phyloP scores from a whole-genome alignment of 2,113 vertebrate genomes.

The Microcebus ravelobensis region DNA sequence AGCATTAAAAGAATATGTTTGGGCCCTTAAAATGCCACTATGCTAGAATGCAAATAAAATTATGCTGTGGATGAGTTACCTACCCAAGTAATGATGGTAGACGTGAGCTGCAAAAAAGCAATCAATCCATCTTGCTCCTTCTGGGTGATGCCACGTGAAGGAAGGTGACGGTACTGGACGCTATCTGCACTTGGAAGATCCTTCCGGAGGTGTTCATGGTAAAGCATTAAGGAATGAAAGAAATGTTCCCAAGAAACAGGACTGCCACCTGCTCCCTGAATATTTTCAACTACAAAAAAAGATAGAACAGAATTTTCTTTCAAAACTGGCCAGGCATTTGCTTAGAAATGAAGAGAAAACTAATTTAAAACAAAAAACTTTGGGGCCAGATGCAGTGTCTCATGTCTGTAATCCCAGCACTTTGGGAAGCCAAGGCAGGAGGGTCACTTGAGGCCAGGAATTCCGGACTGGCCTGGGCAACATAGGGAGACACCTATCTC shows the following conservation, averaged over 20 bases:
- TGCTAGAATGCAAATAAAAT: background rate
- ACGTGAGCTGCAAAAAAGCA: conserved; percentile 94
- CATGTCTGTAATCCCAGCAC: too few relatives aligned
- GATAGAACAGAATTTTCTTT: conserved; percentile 8
- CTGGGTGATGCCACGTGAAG: conserved; percentile 96
- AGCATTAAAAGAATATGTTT: background rate
- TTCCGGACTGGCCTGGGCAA: too few relatives aligned
- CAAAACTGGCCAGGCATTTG: background rate
- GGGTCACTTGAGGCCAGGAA: too few relatives aligned
- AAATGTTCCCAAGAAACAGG: conserved; percentile 99
- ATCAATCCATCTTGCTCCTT: conserved; percentile 96
- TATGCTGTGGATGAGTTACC: background rate
- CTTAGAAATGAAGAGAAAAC: conserved; percentile 10
- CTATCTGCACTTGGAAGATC: conserved; percentile 94
- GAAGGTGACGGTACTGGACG: conserved; percentile 94
- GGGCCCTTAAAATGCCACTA: background rate
- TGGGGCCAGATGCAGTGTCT: background rate
- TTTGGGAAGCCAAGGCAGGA: too few relatives aligned
- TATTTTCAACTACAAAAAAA: conserved; percentile 91
- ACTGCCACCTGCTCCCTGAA: conserved; percentile 93
- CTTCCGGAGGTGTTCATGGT: conserved; percentile 95
- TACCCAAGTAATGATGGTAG: conserved; percentile 96
- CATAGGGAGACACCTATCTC: too few relatives aligned
- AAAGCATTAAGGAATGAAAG: conserved; percentile 97
- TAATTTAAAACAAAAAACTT: background rate